These are phyloP conservation scores for Lochmaea capreae DNA, from an alignment of 2,888 invertebrate genomes.

Conservation along the genomic window DNA sequence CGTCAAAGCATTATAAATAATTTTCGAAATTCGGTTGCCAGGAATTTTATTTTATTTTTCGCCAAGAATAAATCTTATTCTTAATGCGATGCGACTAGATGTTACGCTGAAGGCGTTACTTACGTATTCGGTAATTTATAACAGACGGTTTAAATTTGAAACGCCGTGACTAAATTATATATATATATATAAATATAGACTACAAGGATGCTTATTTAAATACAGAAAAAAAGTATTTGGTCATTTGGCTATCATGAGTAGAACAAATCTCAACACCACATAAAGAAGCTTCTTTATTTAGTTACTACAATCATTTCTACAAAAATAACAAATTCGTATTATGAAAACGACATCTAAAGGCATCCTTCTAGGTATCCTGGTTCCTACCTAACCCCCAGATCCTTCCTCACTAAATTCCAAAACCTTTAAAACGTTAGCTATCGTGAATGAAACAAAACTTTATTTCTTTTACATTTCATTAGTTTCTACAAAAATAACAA, in stretches of 20 bases:
- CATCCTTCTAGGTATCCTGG: too few species aligned
- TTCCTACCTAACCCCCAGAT: too few species aligned
- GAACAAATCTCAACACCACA: neutral
- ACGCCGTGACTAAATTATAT: slow-evolving; percentile 30
- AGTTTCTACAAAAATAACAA: too few species aligned
- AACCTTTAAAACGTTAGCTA: too few species aligned
- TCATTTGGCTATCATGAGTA: neutral
- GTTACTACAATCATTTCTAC: too few species aligned
- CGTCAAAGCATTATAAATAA: slow-evolving; percentile 49
- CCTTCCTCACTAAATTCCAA: too few species aligned
- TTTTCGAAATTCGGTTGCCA: slow-evolving; percentile 40
- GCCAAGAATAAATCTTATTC: slow-evolving; percentile 42
- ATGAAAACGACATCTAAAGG: too few species aligned
- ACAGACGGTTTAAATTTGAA: slow-evolving; percentile 32
- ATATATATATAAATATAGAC: slow-evolving; percentile 16
- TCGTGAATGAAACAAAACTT: too few species aligned
- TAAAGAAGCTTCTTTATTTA: neutral
- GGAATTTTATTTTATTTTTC: slow-evolving; percentile 37
- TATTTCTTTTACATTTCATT: too few species aligned
- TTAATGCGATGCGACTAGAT: slow-evolving; percentile 41
- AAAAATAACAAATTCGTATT: too few species aligned
- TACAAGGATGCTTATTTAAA: slow-evolving; percentile 26
- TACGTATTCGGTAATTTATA: slow-evolving; percentile 35
- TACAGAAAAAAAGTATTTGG: slow-evolving; percentile 6
- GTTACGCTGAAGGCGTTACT: slow-evolving; percentile 34